These are phyloP conservation scores for Globicephala melas DNA, from an alignment of 2,113 vertebrate species.

Conservation along the genomic window DNA sequence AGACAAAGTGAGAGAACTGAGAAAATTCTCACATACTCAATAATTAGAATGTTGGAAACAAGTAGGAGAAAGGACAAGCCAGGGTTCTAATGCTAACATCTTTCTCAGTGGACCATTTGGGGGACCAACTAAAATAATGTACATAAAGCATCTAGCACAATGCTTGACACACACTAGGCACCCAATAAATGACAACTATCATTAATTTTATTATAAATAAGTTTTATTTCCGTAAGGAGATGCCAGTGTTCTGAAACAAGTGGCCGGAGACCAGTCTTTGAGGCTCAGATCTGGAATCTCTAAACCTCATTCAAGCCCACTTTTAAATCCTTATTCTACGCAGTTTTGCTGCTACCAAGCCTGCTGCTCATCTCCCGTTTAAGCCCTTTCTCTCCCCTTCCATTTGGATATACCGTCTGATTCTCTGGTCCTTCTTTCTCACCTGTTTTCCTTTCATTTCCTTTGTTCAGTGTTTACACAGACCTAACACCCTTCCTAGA, in stretches of 20 bases:
- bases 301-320: too few relatives aligned
- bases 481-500: not conserved
- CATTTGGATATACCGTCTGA: not conserved
- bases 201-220: not conserved
- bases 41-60: constrained; percentile 12
- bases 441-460: not conserved
- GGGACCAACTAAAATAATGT: not conserved
- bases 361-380: not conserved
- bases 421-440: not conserved
- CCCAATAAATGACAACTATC: not conserved
- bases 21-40: not conserved
- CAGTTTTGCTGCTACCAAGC: not conserved
- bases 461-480: not conserved
- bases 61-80: not conserved
- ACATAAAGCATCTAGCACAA: not conserved
- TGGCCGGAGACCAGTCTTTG: not conserved
- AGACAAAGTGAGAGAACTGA: not conserved
- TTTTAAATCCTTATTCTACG: not conserved
- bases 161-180: not conserved
- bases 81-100: not conserved
- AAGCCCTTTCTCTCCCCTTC: not conserved
- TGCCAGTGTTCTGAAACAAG: not conserved
- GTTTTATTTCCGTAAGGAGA: not conserved
- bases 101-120: not conserved
- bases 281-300: not conserved